Percentiles rank a stretch among this genome's conserved stretches.
These are phyloP conservation scores for Tigriopus californicus DNA, from an alignment of 2,888 invertebrate species.

Conservation along the genomic window DNA sequence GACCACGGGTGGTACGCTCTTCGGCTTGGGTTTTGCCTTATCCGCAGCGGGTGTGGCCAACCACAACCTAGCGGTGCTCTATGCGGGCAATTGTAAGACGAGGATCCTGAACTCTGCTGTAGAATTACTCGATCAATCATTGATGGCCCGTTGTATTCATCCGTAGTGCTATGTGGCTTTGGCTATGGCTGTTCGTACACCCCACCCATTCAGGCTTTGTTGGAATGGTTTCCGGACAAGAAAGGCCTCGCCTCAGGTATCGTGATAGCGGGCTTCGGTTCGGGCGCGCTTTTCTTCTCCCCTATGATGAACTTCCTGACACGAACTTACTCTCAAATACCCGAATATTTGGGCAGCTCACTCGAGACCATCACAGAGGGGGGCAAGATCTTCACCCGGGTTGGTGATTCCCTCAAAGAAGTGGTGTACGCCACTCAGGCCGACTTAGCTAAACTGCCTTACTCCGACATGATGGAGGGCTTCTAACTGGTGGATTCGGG, in stretches of 20 bases:
- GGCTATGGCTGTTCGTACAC: constrained; percentile 16
- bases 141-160: background rate
- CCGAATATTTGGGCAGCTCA: constrained; percentile 1
- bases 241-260: constrained; percentile 13
- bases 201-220: constrained; percentile 14
- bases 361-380: constrained; percentile 10
- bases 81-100: constrained; percentile 2
- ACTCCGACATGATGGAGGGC: constrained; percentile 9
- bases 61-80: constrained; percentile 7
- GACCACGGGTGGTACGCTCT: constrained; percentile 2
- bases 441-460: constrained; percentile 15
- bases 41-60: constrained; percentile 5
- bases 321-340: background rate
- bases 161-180: constrained; percentile 9
- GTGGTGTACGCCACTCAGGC: constrained; percentile 14
- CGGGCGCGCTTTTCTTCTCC: constrained; percentile 14
- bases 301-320: constrained; percentile 15
- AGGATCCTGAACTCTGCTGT: background rate
- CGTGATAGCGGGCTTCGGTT: constrained; percentile 15
- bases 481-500: constrained; percentile 15
- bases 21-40: constrained; percentile 5
- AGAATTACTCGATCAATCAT: background rate
- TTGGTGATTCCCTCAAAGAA: constrained; percentile 10
- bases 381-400: constrained; percentile 6
- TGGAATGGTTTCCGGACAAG: constrained; percentile 16